phyloP scores from a whole-genome alignment of 2,113 vertebrate genomes.

The Edolisoma coerulescens region DNA sequence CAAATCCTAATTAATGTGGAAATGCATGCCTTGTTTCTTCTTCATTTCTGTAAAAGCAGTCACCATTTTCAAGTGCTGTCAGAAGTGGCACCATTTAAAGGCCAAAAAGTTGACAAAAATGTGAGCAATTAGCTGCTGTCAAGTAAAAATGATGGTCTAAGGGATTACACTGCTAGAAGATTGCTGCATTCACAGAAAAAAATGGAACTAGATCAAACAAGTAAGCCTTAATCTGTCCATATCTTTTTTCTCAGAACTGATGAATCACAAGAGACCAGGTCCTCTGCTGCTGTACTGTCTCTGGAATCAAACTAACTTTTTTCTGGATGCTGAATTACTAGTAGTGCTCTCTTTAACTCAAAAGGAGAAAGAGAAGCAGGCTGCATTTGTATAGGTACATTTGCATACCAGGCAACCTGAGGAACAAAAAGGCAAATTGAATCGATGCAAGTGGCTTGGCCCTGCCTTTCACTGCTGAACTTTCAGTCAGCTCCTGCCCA shows the following conservation, averaged over 20 bases:
- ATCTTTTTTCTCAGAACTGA: not conserved
- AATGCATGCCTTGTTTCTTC: not conserved
- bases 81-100: not conserved
- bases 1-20: conserved; percentile 31
- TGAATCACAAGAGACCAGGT: not conserved
- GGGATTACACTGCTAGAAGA: not conserved
- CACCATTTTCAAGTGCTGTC: not conserved
- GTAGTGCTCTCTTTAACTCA: not conserved
- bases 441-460: not conserved
- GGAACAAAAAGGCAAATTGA: not conserved
- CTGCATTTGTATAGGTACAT: not conserved
- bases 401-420: not conserved
- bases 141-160: not conserved
- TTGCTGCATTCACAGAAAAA: not conserved
- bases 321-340: not conserved
- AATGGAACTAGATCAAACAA: not conserved
- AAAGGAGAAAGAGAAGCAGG: not conserved
- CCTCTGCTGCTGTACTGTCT: not conserved
- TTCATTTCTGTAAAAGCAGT: not conserved
- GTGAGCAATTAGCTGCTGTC: conserved; percentile 12
- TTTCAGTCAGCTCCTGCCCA: not conserved
- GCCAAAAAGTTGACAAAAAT: conserved; percentile 8
- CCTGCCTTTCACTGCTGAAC: not conserved
- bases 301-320: not conserved
- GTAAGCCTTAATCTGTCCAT: not conserved